These are phyloP conservation scores for Cloeon dipterum DNA, from an alignment of 2,888 invertebrate genomes.

Conservation along the genomic window DNA sequence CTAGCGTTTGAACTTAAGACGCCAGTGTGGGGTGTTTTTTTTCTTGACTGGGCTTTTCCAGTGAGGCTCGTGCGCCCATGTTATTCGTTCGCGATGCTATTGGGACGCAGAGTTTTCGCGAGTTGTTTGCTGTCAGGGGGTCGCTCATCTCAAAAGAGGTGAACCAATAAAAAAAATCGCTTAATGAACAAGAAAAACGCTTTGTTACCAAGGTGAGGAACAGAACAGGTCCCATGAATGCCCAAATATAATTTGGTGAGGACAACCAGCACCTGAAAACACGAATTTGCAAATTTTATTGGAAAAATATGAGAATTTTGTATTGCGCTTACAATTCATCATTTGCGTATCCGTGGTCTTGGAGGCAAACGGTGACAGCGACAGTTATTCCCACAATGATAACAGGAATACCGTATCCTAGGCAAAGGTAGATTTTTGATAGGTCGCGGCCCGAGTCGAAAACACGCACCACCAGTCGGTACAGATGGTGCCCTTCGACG, in stretches of 20 bases:
- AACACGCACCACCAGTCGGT: constrained; percentile 22
- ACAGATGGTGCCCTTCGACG: constrained; percentile 24
- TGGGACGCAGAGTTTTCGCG: too few relatives aligned
- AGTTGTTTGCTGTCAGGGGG: too few relatives aligned
- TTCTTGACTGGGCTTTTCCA: too few relatives aligned
- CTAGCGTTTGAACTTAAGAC: too few relatives aligned
- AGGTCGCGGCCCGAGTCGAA: constrained; percentile 20
- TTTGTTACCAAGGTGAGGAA: constrained; percentile 10
- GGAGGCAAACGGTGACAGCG: constrained; percentile 5
- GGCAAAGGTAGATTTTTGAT: constrained; percentile 17
- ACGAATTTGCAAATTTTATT: neutral
- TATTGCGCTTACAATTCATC: constrained; percentile 4
- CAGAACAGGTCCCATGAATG: constrained; percentile 11
- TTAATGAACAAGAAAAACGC: too few relatives aligned
- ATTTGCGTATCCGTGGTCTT: constrained; percentile 9
- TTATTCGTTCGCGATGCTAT: too few relatives aligned
- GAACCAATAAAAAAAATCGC: too few relatives aligned
- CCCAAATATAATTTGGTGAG: constrained; percentile 11
- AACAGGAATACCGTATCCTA: constrained; percentile 18
- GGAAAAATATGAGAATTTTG: neutral
- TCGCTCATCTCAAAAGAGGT: too few relatives aligned
- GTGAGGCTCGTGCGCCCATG: too few relatives aligned
- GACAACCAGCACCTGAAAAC: constrained; percentile 11
- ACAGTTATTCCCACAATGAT: constrained; percentile 8
- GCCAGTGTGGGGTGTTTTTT: too few relatives aligned